Conservation (phyloP, 2,888 invertebrate species). For the Orthonevra nobilis region DNA sequence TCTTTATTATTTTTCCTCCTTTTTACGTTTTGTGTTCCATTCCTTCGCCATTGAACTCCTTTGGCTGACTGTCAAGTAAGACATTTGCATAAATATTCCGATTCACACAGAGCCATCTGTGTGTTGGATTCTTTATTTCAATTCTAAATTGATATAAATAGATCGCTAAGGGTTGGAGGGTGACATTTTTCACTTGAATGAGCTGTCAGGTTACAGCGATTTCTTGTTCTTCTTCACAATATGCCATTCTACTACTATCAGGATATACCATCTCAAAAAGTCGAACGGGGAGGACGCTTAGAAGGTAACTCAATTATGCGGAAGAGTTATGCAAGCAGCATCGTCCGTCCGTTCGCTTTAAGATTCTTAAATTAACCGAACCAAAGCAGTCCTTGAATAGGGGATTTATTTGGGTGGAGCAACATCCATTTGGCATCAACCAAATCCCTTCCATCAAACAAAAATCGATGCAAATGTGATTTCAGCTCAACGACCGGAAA, state of each 20-base stretch:
- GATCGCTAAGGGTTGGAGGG: constrained; percentile 50
- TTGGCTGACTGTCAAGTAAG: constrained; percentile 62
- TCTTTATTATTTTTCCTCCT: constrained; percentile 13
- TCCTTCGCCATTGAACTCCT: constrained; percentile 20
- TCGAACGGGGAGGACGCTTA: constrained; percentile 35
- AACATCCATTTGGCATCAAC: too few relatives aligned
- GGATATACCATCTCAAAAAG: too few relatives aligned
- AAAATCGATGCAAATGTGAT: constrained; percentile 4
- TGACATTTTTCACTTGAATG: constrained; percentile 59
- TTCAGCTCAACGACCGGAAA: too few relatives aligned
- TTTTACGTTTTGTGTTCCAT: neutral
- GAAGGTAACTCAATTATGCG: neutral
- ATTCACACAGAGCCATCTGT: constrained; percentile 47
- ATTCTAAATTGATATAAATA: constrained; percentile 66
- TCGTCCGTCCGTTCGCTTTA: too few relatives aligned
- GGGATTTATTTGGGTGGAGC: too few relatives aligned
- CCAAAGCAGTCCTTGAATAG: too few relatives aligned
- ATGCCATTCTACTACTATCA: constrained; percentile 9
- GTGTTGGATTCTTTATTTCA: constrained; percentile 53
- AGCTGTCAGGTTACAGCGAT: constrained; percentile 36
- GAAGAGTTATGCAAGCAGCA: too few relatives aligned
- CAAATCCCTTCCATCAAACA: too few relatives aligned
- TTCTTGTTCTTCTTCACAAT: neutral
- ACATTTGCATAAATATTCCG: constrained; percentile 65
- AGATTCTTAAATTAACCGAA: too few relatives aligned